A percentile compares a stretch with the other conserved stretches of the same genome.
phyloP scores from a whole-genome alignment of 2,797 vertebrate genomes.

The Mastacembelus armatus region DNA sequence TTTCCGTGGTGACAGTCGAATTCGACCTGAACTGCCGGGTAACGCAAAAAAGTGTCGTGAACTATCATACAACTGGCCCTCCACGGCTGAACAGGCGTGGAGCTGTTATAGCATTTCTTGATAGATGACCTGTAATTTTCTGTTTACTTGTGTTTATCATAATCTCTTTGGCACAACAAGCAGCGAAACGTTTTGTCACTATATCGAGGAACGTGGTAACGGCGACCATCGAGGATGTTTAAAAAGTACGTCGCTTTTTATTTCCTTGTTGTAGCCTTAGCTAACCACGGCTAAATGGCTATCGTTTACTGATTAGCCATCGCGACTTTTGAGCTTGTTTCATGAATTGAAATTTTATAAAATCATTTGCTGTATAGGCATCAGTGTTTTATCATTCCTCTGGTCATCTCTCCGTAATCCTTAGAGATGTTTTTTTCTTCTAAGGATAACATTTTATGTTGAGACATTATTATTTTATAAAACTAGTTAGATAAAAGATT shows the following conservation, averaged over 20 bases:
- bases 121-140: constrained; percentile 26
- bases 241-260: constrained; percentile 82
- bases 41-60: constrained; percentile 52
- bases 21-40: constrained; percentile 25
- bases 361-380: no score
- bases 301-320: constrained; percentile 51
- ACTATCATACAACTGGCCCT: constrained; percentile 33
- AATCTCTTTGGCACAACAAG: neutral
- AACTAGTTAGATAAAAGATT: no score
- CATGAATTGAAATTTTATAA: fast-evolving
- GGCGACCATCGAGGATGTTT: constrained; percentile 81
- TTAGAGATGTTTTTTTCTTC: no score
- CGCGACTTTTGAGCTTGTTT: neutral
- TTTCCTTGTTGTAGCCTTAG: constrained; percentile 34
- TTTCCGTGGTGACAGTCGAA: constrained; percentile 13
- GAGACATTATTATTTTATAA: no score
- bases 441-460: no score
- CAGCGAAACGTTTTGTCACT: neutral
- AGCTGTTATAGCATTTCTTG: constrained; percentile 9
- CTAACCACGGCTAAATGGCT: constrained; percentile 42
- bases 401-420: no score
- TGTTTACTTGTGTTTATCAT: neutral
- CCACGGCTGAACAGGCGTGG: constrained; percentile 62
- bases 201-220: constrained; percentile 28
- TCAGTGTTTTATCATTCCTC: no score